Base-by-base conservation (phyloP, 2,113 vertebrate species). In the Equus przewalskii region DNA sequence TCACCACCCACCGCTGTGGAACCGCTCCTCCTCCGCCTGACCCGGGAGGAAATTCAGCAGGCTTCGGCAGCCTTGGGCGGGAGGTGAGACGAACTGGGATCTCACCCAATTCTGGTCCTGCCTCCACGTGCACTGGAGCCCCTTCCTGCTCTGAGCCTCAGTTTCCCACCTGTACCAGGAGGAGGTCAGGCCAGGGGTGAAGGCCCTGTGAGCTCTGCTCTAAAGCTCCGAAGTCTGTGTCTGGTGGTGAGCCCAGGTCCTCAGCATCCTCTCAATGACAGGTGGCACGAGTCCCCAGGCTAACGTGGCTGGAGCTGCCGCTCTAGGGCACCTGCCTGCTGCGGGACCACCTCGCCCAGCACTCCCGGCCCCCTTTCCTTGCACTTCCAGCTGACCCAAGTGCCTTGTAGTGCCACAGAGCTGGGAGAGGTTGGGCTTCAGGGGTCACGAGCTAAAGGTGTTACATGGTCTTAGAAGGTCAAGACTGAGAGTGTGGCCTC, bases 1-100 rank as follows among this genome's bases (percentile, higher is more conserved):
- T 54, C 15, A 7, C 36, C 10, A 7, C 0, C 16, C 26, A 4
- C 44, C 13, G 0, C 28, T 6, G 15, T 1, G 5, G 62, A 36
- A 24, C 1, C 0, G 1, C 26, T 80, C 49, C 46, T 3, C 26
- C 6, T 75, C 44, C n/a, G n/a, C 26, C 9, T 22, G 6, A 19
- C 26, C 22, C 4, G 19, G 28, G n/a, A 7, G 15, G 24, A n/a
- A 54, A n/a, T 7, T n/a, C 69, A 41, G 1, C 19, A 28, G 30
- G 58, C 60, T 13, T 30, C 28, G 46, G 81, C 54, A 88, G 26
- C 21, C 46, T 18, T 0, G 12, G 44, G 8, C 1, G 19, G 30
- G 44, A 41, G 14, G 28, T 13, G 30, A 54, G 36, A 14, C 18
- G 6, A 7, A 10, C 1, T 60, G 18, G 13, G 28, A 15, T 51